Evolutionary conservation across 2,113 vertebrate genomes (phyloP).

Genomic region (Percopsis transmontana): DNA sequence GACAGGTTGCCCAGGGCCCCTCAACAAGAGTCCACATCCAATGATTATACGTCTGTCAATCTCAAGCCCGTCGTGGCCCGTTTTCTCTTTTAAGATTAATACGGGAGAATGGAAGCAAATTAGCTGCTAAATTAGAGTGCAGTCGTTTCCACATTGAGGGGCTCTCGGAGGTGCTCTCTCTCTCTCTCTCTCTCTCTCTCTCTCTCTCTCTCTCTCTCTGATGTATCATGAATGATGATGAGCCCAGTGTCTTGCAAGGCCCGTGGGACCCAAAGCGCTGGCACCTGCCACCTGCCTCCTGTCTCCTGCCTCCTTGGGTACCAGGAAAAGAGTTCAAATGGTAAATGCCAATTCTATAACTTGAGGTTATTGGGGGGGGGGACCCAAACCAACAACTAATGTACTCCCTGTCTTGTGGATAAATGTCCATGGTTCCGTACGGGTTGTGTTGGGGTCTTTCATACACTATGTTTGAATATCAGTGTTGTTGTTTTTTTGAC

Average conservation of each 20-base stretch:
- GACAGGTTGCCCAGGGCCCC: conserved; percentile 45
- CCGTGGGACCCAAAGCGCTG: conserved; percentile 12
- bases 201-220: not conserved
- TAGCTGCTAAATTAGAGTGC: conserved; percentile 74
- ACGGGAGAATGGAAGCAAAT: conserved; percentile 74
- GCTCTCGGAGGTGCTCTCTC: conserved; percentile 40
- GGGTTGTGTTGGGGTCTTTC: too few species aligned
- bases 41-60: conserved; percentile 77
- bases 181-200: conserved; percentile 5
- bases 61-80: conserved; percentile 60
- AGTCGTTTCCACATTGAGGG: conserved; percentile 55
- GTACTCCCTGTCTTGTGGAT: conserved; percentile 1
- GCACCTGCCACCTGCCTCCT: conserved; percentile 8
- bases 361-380: not conserved
- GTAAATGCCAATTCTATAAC: not conserved
- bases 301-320: conserved; percentile 15
- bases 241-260: conserved; percentile 19
- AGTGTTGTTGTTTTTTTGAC: conserved; percentile 22
- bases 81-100: conserved; percentile 77
- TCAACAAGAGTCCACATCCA: conserved; percentile 43
- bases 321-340: conserved; percentile 1
- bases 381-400: not conserved
- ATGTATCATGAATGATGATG: conserved; percentile 46
- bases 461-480: not conserved
- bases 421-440: not conserved